Conservation (phyloP, 2,113 vertebrate genomes). For the cat (Felis catus) region F.catus_Fca126_mat1.0 CM031413.1:71139501-71140000, state of each 20-base stretch:
- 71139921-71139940: neutral
- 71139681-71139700: neutral
- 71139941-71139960: neutral
- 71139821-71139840: neutral
- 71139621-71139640: neutral
- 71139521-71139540: neutral
- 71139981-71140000: neutral
- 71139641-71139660: neutral
- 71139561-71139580: neutral
- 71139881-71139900: neutral
- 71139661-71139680: neutral
- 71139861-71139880: neutral
- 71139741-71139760: neutral
- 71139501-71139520: neutral
- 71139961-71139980: neutral
- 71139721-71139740: neutral
- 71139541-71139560: neutral
- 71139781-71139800: neutral
- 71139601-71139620: neutral
- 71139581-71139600: neutral
- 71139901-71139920: constrained; percentile 18
- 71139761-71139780: neutral
- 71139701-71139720: neutral
- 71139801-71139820: neutral
- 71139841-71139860: neutral